Evolutionary conservation across 2,113 vertebrate species (phyloP), one percentile per base, ranked within the genome.

Genomic region (Nothobranchius kuhntae): DNA sequence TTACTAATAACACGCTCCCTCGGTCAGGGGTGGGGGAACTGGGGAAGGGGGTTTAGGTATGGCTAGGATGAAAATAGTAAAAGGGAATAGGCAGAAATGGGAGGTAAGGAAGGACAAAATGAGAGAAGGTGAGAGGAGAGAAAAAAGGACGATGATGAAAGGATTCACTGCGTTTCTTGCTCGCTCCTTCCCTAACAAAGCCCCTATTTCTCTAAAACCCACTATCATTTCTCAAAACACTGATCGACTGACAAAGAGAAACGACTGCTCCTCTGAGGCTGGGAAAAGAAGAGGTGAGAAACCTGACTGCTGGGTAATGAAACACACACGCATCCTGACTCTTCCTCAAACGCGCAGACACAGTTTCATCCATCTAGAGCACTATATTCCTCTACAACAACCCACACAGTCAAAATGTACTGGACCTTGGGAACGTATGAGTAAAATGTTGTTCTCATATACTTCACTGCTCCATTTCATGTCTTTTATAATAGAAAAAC

Each of bases 1-100:
- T 90, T 91, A 89, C 89, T 93, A 94, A 93, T 92, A 92, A 91
- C 89, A 86, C 75, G 66, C 83, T 69, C 65, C 78, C 69, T 77
- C 77, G 54, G 72, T 83, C 78, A 51, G 65, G 53, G 78, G 81
- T 73, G 62, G 84, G 65, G 61, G 78, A 61, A 75, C 67, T 69
- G 75, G 74, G 69, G 69, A 12, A 1, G 44, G 44, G 44, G 44
- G 44, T 9, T 8, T 40, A 6, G 38, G 38, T 40, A 40, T 2
- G 38, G 3, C 3, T 3, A 9, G 38, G 38, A 54, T 72, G 75
- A 51, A 71, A 61, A 47, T 46, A 48, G 44, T 48, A 14, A 15
- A 8, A 15, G 46, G 71, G 52, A 53, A 78, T 67, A 42, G 68
- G 68, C 21, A 59, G 44, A 50, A 67, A 35, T 21, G 56, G 78